phyloP scores from a whole-genome alignment of 1,140 invertebrate species.

The Bombus impatiens region DNA sequence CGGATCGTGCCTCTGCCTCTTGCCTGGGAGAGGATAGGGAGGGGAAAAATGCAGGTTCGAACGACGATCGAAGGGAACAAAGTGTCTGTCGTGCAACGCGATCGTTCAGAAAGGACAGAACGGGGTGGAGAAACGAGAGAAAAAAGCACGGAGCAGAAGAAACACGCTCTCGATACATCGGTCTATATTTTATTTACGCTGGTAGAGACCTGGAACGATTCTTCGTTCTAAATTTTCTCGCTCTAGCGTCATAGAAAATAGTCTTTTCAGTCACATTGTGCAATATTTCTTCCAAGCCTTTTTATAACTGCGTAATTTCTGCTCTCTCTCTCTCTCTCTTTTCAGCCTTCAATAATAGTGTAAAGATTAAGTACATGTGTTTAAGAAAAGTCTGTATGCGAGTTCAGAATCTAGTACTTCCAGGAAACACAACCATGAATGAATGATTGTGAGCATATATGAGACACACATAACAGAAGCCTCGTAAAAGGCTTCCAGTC shows the following conservation, averaged over 20 bases:
- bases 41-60: conserved; percentile 20
- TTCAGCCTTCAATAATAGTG: background rate
- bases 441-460: too few species aligned
- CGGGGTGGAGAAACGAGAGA: background rate
- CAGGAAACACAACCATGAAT: too few species aligned
- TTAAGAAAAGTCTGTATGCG: too few species aligned
- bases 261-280: background rate
- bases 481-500: too few species aligned
- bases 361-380: background rate
- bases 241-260: background rate
- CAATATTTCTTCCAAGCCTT: background rate
- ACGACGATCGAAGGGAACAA: background rate
- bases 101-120: background rate
- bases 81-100: conserved; percentile 7
- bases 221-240: conserved; percentile 12
- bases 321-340: too few species aligned
- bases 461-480: too few species aligned
- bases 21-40: background rate
- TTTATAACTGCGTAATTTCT: background rate
- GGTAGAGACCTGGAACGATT: too few species aligned
- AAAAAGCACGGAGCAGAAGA: background rate
- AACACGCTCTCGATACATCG: background rate
- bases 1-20: conserved; percentile 24
- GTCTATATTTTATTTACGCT: conserved; percentile 31
- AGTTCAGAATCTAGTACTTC: too few species aligned